These are phyloP conservation scores for Pycnomerus fuliginosus DNA, from an alignment of 2,888 invertebrate genomes.

Conservation along the genomic window DNA sequence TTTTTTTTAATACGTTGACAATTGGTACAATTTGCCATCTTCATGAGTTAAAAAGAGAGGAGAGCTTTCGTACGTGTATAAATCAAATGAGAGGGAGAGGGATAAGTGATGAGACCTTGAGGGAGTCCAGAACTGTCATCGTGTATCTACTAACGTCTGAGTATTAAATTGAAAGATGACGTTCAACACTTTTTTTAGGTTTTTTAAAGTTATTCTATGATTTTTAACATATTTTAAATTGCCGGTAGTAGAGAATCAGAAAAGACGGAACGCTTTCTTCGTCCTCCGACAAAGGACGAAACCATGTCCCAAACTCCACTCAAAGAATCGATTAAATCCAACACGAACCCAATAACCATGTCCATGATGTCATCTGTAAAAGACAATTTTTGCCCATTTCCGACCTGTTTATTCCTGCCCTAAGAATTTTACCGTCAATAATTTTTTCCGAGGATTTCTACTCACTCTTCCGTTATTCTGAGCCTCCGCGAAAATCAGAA, in stretches of 20 bases:
- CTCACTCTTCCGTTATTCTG: background rate
- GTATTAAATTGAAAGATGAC: too few species aligned
- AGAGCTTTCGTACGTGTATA: too few species aligned
- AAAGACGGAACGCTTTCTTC: conserved; percentile 25
- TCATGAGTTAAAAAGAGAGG: too few species aligned
- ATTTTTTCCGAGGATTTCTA: background rate
- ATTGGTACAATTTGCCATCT: too few species aligned
- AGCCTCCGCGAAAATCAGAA: background rate
- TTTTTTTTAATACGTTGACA: too few species aligned
- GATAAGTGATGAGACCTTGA: too few species aligned
- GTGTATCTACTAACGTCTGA: too few species aligned
- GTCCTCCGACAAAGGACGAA: conserved; percentile 18
- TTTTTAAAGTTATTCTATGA: too few species aligned
- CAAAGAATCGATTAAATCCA: conserved; percentile 38
- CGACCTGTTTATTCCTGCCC: conserved; percentile 5
- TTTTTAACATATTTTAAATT: too few species aligned
- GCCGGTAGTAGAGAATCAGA: conserved; percentile 6
- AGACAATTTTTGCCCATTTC: conserved; percentile 34
- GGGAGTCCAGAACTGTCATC: too few species aligned
- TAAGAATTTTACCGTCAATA: background rate
- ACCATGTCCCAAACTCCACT: conserved; percentile 33
- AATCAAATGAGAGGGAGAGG: too few species aligned
- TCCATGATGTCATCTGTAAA: conserved; percentile 37
- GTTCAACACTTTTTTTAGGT: too few species aligned
- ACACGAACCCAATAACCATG: conserved; percentile 35